Conservation (phyloP, 2,888 invertebrate genomes). For the Autographa pulchrina region DNA sequence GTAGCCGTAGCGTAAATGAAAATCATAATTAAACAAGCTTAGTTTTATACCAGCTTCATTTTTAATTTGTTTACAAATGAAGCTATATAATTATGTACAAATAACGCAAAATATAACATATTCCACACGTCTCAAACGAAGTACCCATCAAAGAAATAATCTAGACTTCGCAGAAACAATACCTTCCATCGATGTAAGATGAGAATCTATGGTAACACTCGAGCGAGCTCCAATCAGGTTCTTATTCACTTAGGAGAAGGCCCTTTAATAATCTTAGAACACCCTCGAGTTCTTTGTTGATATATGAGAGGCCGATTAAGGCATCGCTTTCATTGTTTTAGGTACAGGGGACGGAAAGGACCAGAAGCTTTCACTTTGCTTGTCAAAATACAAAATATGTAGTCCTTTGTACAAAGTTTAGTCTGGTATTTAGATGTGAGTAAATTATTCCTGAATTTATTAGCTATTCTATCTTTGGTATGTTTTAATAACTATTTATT, state of each 20-base stretch:
- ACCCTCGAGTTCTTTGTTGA: constrained; percentile 6
- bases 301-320: constrained; percentile 12
- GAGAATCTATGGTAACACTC: neutral
- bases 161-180: neutral
- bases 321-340: constrained; percentile 1
- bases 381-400: neutral
- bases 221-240: neutral
- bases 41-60: too few relatives aligned
- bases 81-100: too few relatives aligned
- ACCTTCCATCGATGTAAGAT: constrained; percentile 14
- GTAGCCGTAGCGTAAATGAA: too few relatives aligned
- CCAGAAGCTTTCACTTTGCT: neutral
- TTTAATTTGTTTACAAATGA: too few relatives aligned
- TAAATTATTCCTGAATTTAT: too few relatives aligned
- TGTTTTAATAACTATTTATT: too few relatives aligned
- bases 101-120: neutral
- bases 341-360: neutral
- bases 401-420: too few relatives aligned
- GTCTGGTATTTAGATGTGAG: too few relatives aligned
- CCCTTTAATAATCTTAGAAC: constrained; percentile 27
- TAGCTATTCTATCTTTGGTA: too few relatives aligned
- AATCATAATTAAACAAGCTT: too few relatives aligned
- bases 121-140: neutral
- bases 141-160: neutral
- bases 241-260: constrained; percentile 24